Percentiles rank a stretch among this genome's conserved stretches.
phyloP scores from a whole-genome alignment of 2,113 vertebrate genomes.

The Podarcis raffonei region DNA sequence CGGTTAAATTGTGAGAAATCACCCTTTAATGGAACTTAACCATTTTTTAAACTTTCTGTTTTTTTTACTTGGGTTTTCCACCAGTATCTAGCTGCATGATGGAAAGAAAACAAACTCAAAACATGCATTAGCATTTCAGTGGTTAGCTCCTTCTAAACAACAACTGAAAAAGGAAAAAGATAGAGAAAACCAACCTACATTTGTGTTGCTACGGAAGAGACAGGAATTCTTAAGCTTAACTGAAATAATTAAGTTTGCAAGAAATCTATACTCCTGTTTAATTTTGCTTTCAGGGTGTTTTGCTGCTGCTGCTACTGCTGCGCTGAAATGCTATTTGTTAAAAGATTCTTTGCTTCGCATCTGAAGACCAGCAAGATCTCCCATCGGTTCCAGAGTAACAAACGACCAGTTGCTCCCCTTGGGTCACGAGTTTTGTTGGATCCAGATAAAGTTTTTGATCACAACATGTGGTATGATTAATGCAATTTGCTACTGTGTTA shows the following conservation, averaged over 20 bases:
- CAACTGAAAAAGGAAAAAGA: not conserved
- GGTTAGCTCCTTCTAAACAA: not conserved
- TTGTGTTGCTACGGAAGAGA: not conserved
- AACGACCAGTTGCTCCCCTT: slow-evolving; percentile 81
- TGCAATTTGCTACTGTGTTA: not conserved
- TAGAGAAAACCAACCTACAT: not conserved
- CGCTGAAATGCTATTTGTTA: slow-evolving; percentile 73
- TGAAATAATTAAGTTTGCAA: slow-evolving; percentile 42
- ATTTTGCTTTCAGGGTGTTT: slow-evolving; percentile 60
- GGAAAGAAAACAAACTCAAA: no score
- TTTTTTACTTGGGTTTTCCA: no score
- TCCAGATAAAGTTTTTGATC: slow-evolving; percentile 85
- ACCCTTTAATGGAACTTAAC: no score
- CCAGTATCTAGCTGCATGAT: no score
- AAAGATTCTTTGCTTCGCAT: slow-evolving; percentile 67
- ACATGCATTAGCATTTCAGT: not conserved
- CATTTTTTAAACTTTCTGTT: no score
- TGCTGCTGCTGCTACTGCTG: not conserved
- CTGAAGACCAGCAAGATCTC: slow-evolving; percentile 67
- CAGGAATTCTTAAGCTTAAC: slow-evolving; percentile 39
- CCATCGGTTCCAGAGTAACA: slow-evolving; percentile 71
- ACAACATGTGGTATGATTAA: slow-evolving; percentile 91
- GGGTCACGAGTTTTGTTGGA: slow-evolving; percentile 88
- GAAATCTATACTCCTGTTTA: slow-evolving; percentile 53
- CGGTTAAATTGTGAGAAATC: no score